A percentile compares a stretch with the other conserved stretches of the same genome.
Evolutionary conservation across 2,113 vertebrate species (phyloP).

Genomic region (Ranitomeya imitator): DNA sequence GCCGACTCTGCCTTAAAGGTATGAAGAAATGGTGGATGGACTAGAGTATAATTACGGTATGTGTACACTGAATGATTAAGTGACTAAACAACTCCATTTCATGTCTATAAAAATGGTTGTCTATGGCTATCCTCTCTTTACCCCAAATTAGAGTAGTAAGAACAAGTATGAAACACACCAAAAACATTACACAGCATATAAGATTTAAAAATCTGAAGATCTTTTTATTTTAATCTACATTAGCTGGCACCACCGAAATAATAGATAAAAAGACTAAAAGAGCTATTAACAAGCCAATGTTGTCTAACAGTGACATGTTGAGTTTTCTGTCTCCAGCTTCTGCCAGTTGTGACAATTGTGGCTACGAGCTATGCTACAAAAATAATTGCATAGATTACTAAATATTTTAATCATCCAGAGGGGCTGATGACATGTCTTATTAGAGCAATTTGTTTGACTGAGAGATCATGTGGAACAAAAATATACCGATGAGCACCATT

Average conservation of each 20-base stretch:
- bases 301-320: background rate
- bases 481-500: background rate
- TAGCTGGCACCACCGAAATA: background rate
- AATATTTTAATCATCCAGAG: slow-evolving; percentile 28
- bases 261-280: background rate
- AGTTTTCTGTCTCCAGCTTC: background rate
- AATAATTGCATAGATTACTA: slow-evolving; percentile 26
- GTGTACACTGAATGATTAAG: too few relatives aligned
- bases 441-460: slow-evolving; percentile 25
- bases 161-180: background rate
- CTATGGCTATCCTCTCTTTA: too few relatives aligned
- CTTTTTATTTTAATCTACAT: background rate
- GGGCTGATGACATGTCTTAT: slow-evolving; percentile 35
- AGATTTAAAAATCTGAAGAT: background rate
- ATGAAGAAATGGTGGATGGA: too few relatives aligned
- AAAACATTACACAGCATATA: background rate
- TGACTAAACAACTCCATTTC: too few relatives aligned
- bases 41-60: too few relatives aligned
- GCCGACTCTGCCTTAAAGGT: too few relatives aligned
- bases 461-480: background rate
- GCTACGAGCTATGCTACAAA: slow-evolving; percentile 9
- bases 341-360: slow-evolving; percentile 24
- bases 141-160: background rate
- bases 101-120: too few relatives aligned
- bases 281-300: background rate